These are phyloP conservation scores for Bradypodion ventrale DNA, from an alignment of 2,797 vertebrate species.

Conservation along the genomic window DNA sequence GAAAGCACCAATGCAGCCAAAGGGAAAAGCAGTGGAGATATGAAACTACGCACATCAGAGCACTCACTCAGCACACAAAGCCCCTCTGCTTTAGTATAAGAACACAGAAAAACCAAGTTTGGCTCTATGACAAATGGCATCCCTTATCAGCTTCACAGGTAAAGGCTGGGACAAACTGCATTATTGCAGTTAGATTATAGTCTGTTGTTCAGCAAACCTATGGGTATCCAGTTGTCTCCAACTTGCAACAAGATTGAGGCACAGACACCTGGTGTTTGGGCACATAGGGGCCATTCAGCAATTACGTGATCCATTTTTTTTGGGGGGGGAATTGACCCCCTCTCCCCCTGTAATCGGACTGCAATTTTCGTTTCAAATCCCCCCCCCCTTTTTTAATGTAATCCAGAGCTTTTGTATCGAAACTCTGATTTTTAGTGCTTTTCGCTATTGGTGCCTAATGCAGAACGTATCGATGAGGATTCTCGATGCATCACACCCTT, in stretches of 20 bases:
- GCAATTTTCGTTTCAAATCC: too few relatives aligned
- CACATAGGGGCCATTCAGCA: too few relatives aligned
- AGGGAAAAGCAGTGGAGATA: conserved; percentile 13
- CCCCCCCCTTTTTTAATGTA: too few relatives aligned
- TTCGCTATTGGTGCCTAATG: too few relatives aligned
- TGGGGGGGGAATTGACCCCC: too few relatives aligned
- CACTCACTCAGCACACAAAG: background rate
- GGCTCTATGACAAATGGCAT: conserved; percentile 9
- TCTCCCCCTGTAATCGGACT: too few relatives aligned
- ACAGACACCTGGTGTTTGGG: background rate
- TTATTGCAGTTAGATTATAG: conserved; percentile 30
- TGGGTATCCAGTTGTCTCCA: background rate
- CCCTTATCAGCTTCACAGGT: background rate
- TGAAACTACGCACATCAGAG: background rate
- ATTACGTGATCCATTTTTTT: too few relatives aligned
- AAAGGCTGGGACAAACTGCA: background rate
- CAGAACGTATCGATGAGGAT: too few relatives aligned
- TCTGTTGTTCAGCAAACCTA: background rate
- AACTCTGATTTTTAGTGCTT: too few relatives aligned
- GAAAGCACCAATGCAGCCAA: conserved; percentile 62
- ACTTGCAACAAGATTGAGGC: background rate
- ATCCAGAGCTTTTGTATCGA: too few relatives aligned
- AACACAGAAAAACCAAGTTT: background rate
- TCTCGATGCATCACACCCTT: too few relatives aligned
- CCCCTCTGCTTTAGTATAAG: background rate